phyloP scores from a whole-genome alignment of 2,113 vertebrate genomes.

The Empidonax alnorum region DNA sequence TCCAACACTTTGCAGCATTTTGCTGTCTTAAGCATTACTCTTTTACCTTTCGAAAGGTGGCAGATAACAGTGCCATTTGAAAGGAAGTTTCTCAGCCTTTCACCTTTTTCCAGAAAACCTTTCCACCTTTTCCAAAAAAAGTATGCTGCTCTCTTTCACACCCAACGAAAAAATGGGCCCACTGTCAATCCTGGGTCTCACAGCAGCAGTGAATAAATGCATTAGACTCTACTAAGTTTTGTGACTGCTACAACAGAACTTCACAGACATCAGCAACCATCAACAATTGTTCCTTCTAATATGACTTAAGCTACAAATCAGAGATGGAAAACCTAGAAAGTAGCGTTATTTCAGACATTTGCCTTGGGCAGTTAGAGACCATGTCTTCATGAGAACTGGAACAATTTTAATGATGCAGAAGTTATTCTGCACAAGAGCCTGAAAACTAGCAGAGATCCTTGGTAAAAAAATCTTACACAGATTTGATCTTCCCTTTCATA shows the following conservation, averaged over 20 bases:
- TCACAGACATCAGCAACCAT: neutral
- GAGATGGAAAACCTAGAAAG: neutral
- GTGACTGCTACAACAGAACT: neutral
- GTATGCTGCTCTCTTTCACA: neutral
- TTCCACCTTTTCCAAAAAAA: too few relatives aligned
- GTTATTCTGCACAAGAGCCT: neutral
- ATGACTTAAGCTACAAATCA: neutral
- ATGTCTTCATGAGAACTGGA: neutral
- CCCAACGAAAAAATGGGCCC: neutral
- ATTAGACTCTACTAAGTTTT: neutral
- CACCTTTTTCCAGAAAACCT: neutral
- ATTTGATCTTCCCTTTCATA: neutral
- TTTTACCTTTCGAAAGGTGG: neutral
- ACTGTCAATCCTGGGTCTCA: neutral
- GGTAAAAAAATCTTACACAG: neutral
- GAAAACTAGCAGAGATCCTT: neutral
- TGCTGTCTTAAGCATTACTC: neutral
- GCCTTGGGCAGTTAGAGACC: neutral
- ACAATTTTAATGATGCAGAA: fast-evolving
- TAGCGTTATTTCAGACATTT: neutral
- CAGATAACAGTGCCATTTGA: neutral
- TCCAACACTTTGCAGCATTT: neutral
- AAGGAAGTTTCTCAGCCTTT: neutral
- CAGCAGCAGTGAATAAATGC: neutral
- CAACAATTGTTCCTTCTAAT: neutral